Percentiles rank a stretch among this genome's conserved stretches.
Evolutionary conservation across 1,140 invertebrate species (phyloP).

Genomic region (Drosophila sproati): DNA sequence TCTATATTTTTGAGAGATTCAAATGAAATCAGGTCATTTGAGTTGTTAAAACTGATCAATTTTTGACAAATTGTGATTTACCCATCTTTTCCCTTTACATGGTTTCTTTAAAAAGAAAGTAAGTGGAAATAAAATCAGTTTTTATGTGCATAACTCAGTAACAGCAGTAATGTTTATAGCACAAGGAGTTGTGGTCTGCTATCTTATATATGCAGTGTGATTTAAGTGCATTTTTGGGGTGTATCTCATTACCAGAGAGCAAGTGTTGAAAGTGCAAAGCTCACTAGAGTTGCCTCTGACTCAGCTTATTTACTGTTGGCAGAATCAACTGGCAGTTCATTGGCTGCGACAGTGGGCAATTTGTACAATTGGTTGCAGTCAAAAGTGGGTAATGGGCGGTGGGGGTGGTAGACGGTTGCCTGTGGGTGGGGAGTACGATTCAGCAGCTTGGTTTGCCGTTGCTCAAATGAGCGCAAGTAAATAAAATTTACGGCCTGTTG

Average conservation of each 20-base stretch:
- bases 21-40: too few relatives aligned
- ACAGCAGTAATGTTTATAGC: background rate
- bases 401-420: background rate
- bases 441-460: conserved; percentile 7
- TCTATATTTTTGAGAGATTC: too few relatives aligned
- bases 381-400: background rate
- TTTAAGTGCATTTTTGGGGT: conserved; percentile 15
- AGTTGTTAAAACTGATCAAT: too few relatives aligned
- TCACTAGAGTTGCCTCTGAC: conserved; percentile 9
- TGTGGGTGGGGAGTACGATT: too few relatives aligned
- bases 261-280: conserved; percentile 40
- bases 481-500: conserved; percentile 81
- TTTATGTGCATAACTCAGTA: background rate
- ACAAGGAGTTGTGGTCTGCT: background rate
- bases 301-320: conserved; percentile 48
- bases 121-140: too few relatives aligned
- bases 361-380: conserved; percentile 49
- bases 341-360: conserved; percentile 54
- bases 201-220: background rate
- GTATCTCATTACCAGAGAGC: background rate
- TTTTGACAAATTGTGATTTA: too few relatives aligned
- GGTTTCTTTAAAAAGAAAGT: too few relatives aligned
- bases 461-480: conserved; percentile 70
- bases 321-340: conserved; percentile 54
- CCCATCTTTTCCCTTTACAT: too few relatives aligned